Percentiles rank a stretch among this genome's conserved stretches.
Evolutionary conservation across 2,113 vertebrate genomes (phyloP).

Genomic region (Amblyopsis rosae): DNA sequence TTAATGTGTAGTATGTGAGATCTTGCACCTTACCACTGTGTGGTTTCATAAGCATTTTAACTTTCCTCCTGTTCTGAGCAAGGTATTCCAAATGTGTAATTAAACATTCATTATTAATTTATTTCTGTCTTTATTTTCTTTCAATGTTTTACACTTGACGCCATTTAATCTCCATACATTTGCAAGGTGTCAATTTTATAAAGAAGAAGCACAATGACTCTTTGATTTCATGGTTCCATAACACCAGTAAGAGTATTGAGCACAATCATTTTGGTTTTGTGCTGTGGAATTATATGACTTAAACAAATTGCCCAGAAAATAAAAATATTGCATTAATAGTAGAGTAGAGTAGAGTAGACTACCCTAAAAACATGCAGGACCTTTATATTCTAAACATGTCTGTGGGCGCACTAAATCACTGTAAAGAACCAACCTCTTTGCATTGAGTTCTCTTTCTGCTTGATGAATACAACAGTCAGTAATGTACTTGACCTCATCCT

Average conservation of each 20-base stretch:
- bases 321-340: too few species aligned
- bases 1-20: too few species aligned
- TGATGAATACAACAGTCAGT: not conserved
- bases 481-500: not conserved
- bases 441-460: not conserved
- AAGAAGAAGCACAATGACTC: not conserved
- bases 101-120: not conserved
- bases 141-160: conserved; percentile 11
- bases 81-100: too few species aligned
- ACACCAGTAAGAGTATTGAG: conserved; percentile 34
- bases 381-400: too few species aligned
- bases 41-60: too few species aligned
- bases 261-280: conserved; percentile 18
- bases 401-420: not conserved
- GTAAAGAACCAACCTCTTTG: not conserved
- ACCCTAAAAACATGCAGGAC: too few species aligned
- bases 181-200: conserved; percentile 20
- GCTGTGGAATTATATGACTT: not conserved
- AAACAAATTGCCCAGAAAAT: not conserved
- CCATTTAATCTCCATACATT: conserved; percentile 41
- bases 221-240: not conserved
- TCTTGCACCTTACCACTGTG: too few species aligned
- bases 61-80: too few species aligned
- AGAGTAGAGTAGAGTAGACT: too few species aligned
- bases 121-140: not conserved